These are phyloP conservation scores for Troilus luridus DNA, from an alignment of 2,888 invertebrate genomes.

Conservation along the genomic window DNA sequence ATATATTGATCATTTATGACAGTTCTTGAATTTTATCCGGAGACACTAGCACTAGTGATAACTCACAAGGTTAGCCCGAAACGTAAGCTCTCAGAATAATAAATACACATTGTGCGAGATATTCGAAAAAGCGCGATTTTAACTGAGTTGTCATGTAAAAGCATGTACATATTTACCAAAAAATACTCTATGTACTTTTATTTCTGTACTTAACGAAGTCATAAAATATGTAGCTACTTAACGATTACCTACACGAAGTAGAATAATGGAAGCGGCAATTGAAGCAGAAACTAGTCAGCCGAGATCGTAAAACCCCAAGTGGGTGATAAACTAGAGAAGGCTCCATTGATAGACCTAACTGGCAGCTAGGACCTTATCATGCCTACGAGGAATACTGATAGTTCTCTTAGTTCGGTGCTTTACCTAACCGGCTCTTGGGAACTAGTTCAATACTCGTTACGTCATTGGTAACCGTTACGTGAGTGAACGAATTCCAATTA, in stretches of 20 bases:
- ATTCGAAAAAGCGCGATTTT: too few species aligned
- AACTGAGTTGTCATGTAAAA: too few species aligned
- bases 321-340: not conserved
- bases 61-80: too few species aligned
- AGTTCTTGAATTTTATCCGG: too few species aligned
- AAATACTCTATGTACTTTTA: too few species aligned
- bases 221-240: too few species aligned
- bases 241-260: not conserved
- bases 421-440: not conserved
- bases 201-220: too few species aligned
- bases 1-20: too few species aligned
- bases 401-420: not conserved
- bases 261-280: not conserved
- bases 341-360: slow-evolving; percentile 18
- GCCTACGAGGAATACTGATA: not conserved
- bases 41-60: too few species aligned
- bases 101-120: too few species aligned
- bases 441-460: not conserved
- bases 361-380: not conserved
- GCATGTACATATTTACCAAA: too few species aligned
- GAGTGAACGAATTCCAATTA: not conserved
- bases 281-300: not conserved
- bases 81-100: too few species aligned
- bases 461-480: not conserved
- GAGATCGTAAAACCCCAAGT: not conserved